phyloP scores from a whole-genome alignment of 2,113 vertebrate genomes.

The Bufo bufo region DNA sequence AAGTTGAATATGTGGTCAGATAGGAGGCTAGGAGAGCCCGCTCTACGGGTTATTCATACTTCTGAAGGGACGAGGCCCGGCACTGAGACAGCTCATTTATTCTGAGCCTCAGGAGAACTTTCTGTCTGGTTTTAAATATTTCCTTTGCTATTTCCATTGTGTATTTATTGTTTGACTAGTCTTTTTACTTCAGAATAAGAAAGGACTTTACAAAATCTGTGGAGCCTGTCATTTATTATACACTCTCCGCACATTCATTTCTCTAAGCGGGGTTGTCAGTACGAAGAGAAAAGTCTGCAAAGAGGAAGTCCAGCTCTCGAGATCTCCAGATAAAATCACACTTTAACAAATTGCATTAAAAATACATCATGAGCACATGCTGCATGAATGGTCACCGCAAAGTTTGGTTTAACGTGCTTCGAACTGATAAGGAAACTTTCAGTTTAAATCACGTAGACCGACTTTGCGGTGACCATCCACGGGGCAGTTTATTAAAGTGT shows the following conservation, averaged over 20 bases:
- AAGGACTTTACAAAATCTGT: background rate
- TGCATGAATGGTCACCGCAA: too few relatives aligned
- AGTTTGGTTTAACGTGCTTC: too few relatives aligned
- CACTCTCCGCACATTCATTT: background rate
- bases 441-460: too few relatives aligned
- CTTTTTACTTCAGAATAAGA: background rate
- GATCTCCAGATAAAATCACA: too few relatives aligned
- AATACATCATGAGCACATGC: too few relatives aligned
- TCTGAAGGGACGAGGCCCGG: constrained; percentile 3
- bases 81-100: background rate
- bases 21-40: constrained; percentile 15
- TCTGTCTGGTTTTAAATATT: background rate
- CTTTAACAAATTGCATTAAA: too few relatives aligned
- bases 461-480: too few relatives aligned
- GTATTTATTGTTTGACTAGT: constrained; percentile 15
- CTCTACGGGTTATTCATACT: background rate
- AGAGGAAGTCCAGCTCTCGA: too few relatives aligned
- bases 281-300: background rate
- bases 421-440: too few relatives aligned
- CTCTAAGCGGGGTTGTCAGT: background rate
- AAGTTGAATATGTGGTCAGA: background rate
- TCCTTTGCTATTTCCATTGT: background rate
- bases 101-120: background rate
- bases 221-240: background rate
- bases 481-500: too few relatives aligned